Conservation (phyloP, 2,888 invertebrate genomes). For the Zygaena filipendulae region DNA sequence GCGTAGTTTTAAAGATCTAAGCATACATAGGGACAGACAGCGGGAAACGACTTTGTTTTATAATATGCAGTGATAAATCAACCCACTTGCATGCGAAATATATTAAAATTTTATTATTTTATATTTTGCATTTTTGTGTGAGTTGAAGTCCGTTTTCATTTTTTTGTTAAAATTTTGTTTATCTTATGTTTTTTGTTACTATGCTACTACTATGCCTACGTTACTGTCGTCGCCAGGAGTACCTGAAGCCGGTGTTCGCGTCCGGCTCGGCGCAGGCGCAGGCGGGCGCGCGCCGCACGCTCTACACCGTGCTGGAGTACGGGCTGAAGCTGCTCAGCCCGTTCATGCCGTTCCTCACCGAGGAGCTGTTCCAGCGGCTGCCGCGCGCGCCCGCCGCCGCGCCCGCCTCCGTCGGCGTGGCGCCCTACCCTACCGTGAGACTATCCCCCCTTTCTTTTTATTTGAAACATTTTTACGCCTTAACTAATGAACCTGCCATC, state of each 20-base stretch:
- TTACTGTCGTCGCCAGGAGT: conserved; percentile 75
- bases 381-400: conserved; percentile 70
- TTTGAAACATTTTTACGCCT: too few relatives aligned
- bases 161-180: too few relatives aligned
- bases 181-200: background rate
- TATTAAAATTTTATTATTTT: too few relatives aligned
- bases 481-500: background rate
- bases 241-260: conserved; percentile 87
- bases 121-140: too few relatives aligned
- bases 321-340: conserved; percentile 91
- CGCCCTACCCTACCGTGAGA: conserved; percentile 79
- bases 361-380: conserved; percentile 94
- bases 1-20: too few relatives aligned
- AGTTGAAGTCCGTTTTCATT: too few relatives aligned
- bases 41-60: too few relatives aligned
- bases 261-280: conserved; percentile 63
- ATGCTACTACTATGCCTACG: background rate
- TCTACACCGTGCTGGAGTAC: conserved; percentile 85
- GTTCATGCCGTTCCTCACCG: conserved; percentile 97
- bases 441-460: background rate
- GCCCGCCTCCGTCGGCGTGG: conserved; percentile 91
- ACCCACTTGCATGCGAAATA: too few relatives aligned
- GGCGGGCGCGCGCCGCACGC: conserved; percentile 75
- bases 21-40: too few relatives aligned
- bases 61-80: too few relatives aligned